These are phyloP conservation scores for Pseudomugil gertrudae DNA, from an alignment of 2,797 vertebrate species.

Conservation along the genomic window DNA sequence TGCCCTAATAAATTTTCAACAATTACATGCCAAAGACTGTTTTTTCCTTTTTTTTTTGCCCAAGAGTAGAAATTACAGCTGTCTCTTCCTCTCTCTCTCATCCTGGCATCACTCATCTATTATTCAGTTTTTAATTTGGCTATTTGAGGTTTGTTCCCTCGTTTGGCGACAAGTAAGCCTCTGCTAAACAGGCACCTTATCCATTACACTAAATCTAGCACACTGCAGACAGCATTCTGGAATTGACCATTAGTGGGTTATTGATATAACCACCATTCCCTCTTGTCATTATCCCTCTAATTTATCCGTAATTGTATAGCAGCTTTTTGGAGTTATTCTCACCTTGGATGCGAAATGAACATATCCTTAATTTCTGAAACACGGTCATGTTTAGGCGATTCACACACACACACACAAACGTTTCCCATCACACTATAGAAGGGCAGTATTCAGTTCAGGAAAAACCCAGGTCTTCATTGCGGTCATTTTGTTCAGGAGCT, in stretches of 20 bases:
- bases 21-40: slow-evolving; percentile 74
- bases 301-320: slow-evolving; percentile 82
- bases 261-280: slow-evolving; percentile 82
- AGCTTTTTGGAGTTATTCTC: slow-evolving; percentile 76
- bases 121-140: slow-evolving; percentile 88
- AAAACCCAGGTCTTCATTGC: slow-evolving; percentile 57
- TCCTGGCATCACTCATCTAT: slow-evolving; percentile 84
- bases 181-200: slow-evolving; percentile 84
- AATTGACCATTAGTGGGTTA: slow-evolving; percentile 85
- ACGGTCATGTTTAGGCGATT: slow-evolving; percentile 64
- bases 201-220: slow-evolving; percentile 83
- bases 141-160: slow-evolving; percentile 85
- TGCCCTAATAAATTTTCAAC: slow-evolving; percentile 76
- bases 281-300: slow-evolving; percentile 81
- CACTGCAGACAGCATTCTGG: slow-evolving; percentile 79
- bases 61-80: slow-evolving; percentile 81
- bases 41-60: slow-evolving; percentile 42
- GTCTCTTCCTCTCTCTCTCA: slow-evolving; percentile 79
- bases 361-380: slow-evolving; percentile 70
- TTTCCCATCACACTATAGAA: slow-evolving; percentile 58
- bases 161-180: slow-evolving; percentile 81
- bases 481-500: slow-evolving; percentile 65
- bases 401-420: slow-evolving; percentile 36
- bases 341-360: slow-evolving; percentile 70
- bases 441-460: slow-evolving; percentile 42